phyloP scores from a whole-genome alignment of 2,113 vertebrate genomes.

The Aegotheles bennettii region DNA sequence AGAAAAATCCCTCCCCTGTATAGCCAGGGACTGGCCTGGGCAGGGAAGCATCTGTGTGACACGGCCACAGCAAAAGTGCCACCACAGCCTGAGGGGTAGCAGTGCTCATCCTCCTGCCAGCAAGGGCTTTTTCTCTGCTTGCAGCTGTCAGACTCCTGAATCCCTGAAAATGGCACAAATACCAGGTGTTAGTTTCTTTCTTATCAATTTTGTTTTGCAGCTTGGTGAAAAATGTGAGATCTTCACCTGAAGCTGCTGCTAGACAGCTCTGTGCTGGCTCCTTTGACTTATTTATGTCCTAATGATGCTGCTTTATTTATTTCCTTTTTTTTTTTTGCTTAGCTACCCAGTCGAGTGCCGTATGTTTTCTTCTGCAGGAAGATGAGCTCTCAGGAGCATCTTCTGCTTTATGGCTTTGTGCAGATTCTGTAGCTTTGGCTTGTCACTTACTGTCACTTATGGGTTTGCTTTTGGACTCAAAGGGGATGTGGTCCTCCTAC shows the following conservation, averaged over 20 bases:
- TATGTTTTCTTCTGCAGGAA: not conserved
- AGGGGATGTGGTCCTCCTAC: not conserved
- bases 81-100: not conserved
- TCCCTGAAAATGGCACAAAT: not conserved
- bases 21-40: not conserved
- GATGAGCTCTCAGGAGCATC: not conserved
- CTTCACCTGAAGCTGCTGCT: conserved; percentile 19
- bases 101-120: not conserved
- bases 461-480: not conserved
- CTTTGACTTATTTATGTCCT: conserved; percentile 12
- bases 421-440: not conserved
- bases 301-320: conserved; percentile 19
- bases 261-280: not conserved
- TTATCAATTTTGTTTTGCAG: not conserved
- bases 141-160: not conserved
- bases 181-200: not conserved
- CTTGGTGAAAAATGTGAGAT: conserved; percentile 21
- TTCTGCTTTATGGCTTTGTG: not conserved
- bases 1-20: not conserved
- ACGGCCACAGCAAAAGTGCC: not conserved
- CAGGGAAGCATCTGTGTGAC: not conserved
- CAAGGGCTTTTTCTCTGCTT: not conserved
- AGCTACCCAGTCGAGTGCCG: not conserved
- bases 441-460: not conserved
- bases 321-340: not conserved